Percentiles rank a stretch among this genome's conserved stretches.
Evolutionary conservation across 2,113 vertebrate species (phyloP).

Genomic region (Entomyzon cyanotis): DNA sequence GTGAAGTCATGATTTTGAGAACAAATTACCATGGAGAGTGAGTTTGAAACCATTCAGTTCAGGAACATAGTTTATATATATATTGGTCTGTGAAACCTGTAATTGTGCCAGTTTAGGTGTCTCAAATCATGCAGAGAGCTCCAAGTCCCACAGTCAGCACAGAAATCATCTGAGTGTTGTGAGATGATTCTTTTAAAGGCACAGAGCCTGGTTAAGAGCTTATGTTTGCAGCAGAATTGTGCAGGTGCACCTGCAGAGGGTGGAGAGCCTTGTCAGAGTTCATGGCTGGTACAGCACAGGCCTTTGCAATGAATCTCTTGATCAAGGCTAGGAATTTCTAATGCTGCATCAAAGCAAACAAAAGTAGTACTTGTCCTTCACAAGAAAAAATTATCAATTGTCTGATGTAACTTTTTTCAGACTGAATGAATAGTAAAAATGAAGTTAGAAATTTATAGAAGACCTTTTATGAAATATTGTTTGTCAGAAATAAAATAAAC

Average conservation of each 20-base stretch:
- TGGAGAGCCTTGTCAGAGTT: neutral
- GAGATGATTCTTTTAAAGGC: neutral
- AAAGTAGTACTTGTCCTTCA: neutral
- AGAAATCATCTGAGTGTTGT: neutral
- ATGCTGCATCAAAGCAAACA: neutral
- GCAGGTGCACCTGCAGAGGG: neutral
- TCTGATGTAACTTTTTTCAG: neutral
- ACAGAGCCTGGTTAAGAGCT: neutral
- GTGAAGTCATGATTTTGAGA: constrained; percentile 33
- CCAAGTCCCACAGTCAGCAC: neutral
- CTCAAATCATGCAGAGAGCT: neutral
- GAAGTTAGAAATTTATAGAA: neutral
- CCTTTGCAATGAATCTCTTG: neutral
- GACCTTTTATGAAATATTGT: neutral
- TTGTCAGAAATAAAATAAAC: neutral
- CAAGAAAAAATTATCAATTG: neutral
- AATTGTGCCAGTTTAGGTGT: neutral
- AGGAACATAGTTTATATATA: neutral
- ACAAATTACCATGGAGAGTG: neutral
- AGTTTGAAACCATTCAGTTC: neutral
- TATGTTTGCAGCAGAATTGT: neutral
- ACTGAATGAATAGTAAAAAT: neutral
- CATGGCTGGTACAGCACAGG: neutral
- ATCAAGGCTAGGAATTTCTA: neutral
- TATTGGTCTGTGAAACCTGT: neutral